Conservation (phyloP, 2,797 vertebrate genomes). For the Cephalopachus bancanus region DNA sequence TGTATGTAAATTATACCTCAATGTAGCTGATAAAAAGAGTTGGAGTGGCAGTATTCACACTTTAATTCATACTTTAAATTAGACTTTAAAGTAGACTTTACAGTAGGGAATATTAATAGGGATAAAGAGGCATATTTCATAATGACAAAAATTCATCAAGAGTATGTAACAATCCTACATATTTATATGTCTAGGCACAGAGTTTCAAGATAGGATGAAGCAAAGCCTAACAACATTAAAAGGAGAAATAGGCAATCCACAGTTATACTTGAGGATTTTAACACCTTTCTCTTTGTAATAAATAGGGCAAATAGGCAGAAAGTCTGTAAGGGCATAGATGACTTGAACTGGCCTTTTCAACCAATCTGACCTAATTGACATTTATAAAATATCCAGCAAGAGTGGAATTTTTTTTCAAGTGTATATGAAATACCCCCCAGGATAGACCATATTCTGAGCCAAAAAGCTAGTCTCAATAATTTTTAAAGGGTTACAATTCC, state of each 20-base stretch:
- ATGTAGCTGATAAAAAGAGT: neutral
- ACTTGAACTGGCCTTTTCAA: neutral
- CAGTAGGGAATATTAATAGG: neutral
- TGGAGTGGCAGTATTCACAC: neutral
- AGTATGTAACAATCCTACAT: neutral
- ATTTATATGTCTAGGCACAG: neutral
- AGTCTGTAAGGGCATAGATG: neutral
- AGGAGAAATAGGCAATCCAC: neutral
- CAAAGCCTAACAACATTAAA: slow-evolving; percentile 1
- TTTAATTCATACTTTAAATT: too few species aligned
- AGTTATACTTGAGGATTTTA: slow-evolving; percentile 16
- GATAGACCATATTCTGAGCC: neutral
- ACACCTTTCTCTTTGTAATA: neutral
- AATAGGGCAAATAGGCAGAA: neutral
- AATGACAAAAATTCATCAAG: neutral
- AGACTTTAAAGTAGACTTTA: neutral
- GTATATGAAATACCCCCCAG: neutral
- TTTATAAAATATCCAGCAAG: neutral
- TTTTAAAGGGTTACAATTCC: slow-evolving; percentile 23
- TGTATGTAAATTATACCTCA: neutral
- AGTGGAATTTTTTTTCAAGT: neutral
- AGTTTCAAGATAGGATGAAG: slow-evolving; percentile 15
- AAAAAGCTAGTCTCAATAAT: slow-evolving; percentile 16
- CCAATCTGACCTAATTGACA: neutral
- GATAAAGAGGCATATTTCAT: neutral